phyloP scores from a whole-genome alignment of 2,888 invertebrate genomes.

The Epistrophe eligans region DNA sequence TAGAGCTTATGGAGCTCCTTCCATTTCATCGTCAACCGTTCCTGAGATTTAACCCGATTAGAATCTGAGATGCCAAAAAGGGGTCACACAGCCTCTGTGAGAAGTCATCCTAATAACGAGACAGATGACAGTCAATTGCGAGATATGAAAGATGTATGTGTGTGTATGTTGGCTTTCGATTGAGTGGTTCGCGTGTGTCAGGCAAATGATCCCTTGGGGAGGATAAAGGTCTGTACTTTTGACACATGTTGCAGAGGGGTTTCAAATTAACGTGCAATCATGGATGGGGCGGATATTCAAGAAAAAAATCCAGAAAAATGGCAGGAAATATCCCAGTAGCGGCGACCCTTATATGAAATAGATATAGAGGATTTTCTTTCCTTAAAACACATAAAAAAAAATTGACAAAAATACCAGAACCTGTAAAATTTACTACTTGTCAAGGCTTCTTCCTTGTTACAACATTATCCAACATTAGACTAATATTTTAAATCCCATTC shows the following conservation, averaged over 20 bases:
- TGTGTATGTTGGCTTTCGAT: constrained; percentile 28
- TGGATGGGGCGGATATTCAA: background rate
- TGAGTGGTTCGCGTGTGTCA: constrained; percentile 65
- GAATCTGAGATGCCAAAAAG: constrained; percentile 64
- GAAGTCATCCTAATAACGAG: constrained; percentile 63
- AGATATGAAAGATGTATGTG: constrained; percentile 11
- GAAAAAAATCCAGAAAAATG: background rate
- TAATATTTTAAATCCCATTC: constrained; percentile 2
- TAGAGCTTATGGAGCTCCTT: constrained; percentile 36
- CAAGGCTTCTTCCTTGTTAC: background rate
- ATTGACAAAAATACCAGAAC: background rate
- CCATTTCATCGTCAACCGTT: background rate
- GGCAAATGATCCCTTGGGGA: constrained; percentile 70
- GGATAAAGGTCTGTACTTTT: constrained; percentile 54
- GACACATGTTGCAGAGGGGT: constrained; percentile 71
- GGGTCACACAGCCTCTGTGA: constrained; percentile 58
- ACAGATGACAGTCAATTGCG: constrained; percentile 71
- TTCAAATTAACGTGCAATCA: constrained; percentile 49
- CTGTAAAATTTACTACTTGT: background rate
- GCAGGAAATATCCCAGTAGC: background rate
- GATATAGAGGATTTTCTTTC: background rate
- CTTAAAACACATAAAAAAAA: background rate
- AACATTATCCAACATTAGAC: background rate
- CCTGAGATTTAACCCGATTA: constrained; percentile 66
- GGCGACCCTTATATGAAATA: background rate